Evolutionary conservation across 2,113 vertebrate genomes (phyloP).

Genomic region (Halcyon malimbica): DNA sequence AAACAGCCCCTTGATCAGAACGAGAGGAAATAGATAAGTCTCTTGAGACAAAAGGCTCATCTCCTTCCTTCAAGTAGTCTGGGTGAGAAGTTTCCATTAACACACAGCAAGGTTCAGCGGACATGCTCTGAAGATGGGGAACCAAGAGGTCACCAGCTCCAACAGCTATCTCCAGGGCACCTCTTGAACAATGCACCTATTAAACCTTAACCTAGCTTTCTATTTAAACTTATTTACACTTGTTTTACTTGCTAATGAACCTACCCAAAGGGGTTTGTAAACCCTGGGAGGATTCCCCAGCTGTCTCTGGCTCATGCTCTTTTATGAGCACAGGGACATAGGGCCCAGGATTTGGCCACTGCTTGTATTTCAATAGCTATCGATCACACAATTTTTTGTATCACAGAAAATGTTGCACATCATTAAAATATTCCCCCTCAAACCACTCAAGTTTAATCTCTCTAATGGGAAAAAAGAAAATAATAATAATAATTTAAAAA

Average conservation of each 20-base stretch:
- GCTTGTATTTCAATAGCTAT: neutral
- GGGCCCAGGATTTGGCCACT: neutral
- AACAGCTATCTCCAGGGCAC: neutral
- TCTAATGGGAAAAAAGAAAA: neutral
- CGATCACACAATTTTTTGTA: neutral
- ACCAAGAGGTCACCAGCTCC: neutral
- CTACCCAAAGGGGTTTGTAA: neutral
- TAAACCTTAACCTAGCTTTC: neutral
- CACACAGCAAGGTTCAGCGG: neutral
- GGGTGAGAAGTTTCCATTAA: neutral
- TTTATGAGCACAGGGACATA: neutral
- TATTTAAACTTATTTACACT: neutral
- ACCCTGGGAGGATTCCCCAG: neutral
- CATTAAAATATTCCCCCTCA: neutral
- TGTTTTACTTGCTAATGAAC: neutral
- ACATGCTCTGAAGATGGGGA: neutral
- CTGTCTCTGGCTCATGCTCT: neutral
- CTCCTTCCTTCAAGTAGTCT: neutral
- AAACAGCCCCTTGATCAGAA: neutral
- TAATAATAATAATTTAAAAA: neutral
- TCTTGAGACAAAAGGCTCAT: neutral
- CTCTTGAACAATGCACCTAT: neutral
- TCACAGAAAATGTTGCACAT: neutral
- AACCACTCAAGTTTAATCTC: slow-evolving; percentile 5
- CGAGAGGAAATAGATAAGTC: neutral